Percentiles rank a stretch among this genome's conserved stretches.
Evolutionary conservation across 2,113 vertebrate species (phyloP).

Genomic region (Tenrec ecaudatus): DNA sequence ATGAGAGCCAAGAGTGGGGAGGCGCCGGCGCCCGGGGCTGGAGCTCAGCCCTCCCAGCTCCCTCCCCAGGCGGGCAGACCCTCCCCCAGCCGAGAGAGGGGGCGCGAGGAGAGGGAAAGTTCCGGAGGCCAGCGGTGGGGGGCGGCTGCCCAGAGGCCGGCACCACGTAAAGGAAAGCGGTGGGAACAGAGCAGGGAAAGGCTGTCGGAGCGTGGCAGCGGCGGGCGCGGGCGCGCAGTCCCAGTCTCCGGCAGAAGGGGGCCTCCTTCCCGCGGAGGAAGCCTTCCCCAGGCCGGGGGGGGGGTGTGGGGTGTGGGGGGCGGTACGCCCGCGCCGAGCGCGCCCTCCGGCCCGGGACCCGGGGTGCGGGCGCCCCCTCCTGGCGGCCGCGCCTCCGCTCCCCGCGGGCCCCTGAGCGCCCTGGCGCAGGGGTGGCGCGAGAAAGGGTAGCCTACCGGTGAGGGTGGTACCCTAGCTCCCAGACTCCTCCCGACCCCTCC

Average conservation of each 20-base stretch:
- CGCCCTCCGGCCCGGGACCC: accelerated
- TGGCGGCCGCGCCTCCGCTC: background rate
- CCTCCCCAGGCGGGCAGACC: background rate
- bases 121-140: background rate
- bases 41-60: background rate
- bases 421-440: accelerated
- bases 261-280: background rate
- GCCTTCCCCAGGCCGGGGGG: background rate
- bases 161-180: accelerated
- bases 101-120: background rate
- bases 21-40: background rate
- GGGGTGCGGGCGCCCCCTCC: constrained; percentile 63
- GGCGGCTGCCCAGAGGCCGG: too few relatives aligned
- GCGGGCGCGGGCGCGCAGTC: background rate
- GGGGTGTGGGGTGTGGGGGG: too few relatives aligned
- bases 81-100: too few relatives aligned
- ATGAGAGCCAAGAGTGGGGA: background rate
- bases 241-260: constrained; percentile 51
- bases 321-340: background rate
- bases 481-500: accelerated
- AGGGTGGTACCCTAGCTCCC: background rate
- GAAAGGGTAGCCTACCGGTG: too few relatives aligned
- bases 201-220: accelerated
- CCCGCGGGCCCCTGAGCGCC: accelerated
- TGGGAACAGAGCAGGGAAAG: accelerated